phyloP scores from a whole-genome alignment of 2,113 vertebrate genomes.

The Silurus glanis region DNA sequence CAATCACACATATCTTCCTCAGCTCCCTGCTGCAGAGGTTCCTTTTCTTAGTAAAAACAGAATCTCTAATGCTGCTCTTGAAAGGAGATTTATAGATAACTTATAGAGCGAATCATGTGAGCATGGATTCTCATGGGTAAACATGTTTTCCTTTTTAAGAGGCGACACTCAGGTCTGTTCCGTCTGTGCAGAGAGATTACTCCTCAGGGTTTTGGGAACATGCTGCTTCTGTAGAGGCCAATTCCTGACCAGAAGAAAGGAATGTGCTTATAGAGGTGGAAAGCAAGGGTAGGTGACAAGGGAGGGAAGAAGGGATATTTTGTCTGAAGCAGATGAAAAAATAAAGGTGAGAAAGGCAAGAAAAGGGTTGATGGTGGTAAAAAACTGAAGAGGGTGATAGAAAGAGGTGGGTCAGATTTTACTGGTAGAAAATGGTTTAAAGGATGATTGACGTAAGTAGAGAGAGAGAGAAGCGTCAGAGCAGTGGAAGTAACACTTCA shows the following conservation, averaged over 20 bases:
- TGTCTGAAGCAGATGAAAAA: neutral
- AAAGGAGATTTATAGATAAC: neutral
- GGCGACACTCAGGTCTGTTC: neutral
- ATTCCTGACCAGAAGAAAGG: slow-evolving; percentile 59
- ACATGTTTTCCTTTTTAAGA: neutral
- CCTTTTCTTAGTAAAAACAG: slow-evolving; percentile 5
- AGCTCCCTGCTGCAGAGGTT: neutral
- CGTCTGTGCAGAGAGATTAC: slow-evolving; percentile 2
- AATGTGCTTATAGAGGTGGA: slow-evolving; percentile 73
- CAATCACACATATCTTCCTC: neutral
- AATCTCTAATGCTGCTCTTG: neutral
- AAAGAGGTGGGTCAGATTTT: neutral
- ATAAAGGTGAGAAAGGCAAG: neutral
- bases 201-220: slow-evolving; percentile 41
- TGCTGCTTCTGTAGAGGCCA: slow-evolving; percentile 59
- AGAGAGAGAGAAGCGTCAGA: slow-evolving; percentile 34
- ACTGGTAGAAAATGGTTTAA: slow-evolving; percentile 6
- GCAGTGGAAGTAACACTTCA: slow-evolving; percentile 61
- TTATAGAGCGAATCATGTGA: neutral
- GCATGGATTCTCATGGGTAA: slow-evolving; percentile 1
- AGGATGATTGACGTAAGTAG: slow-evolving; percentile 7
- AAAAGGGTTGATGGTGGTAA: neutral
- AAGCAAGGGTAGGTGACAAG: slow-evolving; percentile 51
- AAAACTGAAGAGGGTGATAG: slow-evolving; percentile 11
- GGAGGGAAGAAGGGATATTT: slow-evolving; percentile 5